A percentile compares a stretch with the other conserved stretches of the same genome.
phyloP scores from a whole-genome alignment of 2,113 vertebrate species.

The Pluvianellus socialis region DNA sequence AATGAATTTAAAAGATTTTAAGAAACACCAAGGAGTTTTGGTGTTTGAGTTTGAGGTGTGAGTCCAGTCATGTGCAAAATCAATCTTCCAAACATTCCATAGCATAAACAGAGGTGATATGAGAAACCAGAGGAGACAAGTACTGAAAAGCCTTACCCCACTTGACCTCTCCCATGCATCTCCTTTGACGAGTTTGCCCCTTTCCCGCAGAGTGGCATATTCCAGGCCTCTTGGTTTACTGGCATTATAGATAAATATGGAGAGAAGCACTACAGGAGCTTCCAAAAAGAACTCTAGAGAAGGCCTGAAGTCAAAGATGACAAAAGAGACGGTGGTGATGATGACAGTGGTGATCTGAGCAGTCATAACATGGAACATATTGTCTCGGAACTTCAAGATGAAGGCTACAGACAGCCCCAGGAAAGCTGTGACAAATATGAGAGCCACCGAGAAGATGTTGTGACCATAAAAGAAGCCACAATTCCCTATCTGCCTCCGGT shows the following conservation, averaged over 20 bases:
- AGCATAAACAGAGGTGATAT: background rate
- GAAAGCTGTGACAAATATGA: conserved; percentile 92
- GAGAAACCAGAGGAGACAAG: background rate
- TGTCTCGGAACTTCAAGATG: conserved; percentile 97
- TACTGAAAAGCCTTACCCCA: conserved; percentile 83
- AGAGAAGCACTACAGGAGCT: conserved; percentile 90
- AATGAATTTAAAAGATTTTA: background rate
- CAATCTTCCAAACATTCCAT: background rate
- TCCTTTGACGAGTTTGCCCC: conserved; percentile 82
- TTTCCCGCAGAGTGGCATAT: conserved; percentile 78
- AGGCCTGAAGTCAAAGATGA: conserved; percentile 92
- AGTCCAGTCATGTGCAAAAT: background rate
- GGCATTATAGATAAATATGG: conserved; percentile 95
- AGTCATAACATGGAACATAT: conserved; percentile 98
- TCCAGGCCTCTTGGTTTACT: conserved; percentile 78
- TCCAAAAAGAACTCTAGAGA: conserved; percentile 93
- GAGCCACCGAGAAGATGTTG: conserved; percentile 85
- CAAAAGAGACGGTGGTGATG: conserved; percentile 86
- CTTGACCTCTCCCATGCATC: conserved; percentile 87
- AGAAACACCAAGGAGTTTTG: background rate
- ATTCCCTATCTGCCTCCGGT: conserved; percentile 79
- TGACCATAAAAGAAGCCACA: conserved; percentile 95
- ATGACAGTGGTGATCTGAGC: conserved; percentile 94
- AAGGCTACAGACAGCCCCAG: conserved; percentile 94
- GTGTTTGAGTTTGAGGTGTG: background rate